Evolutionary conservation across 64 coral and sea anemone species (phyloP).

Genomic region (Actinia tenebrosa): DNA sequence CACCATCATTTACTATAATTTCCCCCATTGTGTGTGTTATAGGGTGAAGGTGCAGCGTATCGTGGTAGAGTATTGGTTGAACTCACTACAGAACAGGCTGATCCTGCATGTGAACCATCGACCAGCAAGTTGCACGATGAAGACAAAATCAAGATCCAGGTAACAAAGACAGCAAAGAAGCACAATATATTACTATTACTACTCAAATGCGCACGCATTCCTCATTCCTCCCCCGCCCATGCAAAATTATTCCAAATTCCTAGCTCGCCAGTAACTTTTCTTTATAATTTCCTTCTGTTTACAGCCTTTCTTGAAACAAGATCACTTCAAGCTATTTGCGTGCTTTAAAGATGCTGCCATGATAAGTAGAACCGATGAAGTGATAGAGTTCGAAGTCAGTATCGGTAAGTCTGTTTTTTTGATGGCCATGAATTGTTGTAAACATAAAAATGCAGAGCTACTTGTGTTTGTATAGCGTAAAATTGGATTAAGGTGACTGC

Average conservation of each 20-base stretch:
- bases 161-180: neutral
- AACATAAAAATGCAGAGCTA: no score
- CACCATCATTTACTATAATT: no score
- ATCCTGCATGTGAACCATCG: neutral
- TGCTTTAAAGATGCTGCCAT: conserved; percentile 93
- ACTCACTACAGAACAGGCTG: neutral
- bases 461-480: no score
- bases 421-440: no score
- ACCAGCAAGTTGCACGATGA: neutral
- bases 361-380: conserved; percentile 60
- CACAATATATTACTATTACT: no score
- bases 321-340: conserved; percentile 90
- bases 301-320: conserved; percentile 56
- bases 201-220: no score
- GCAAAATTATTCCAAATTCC: no score
- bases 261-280: no score
- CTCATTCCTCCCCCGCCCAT: no score
- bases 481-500: no score
- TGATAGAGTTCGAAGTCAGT: conserved; percentile 97
- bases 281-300: no score
- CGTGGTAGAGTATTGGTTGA: conserved; percentile 80
- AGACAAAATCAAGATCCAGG: neutral
- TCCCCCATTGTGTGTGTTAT: neutral
- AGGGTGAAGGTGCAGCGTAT: conserved; percentile 93
- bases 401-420: conserved; percentile 51